These are phyloP conservation scores for Drosophila peninsularis DNA, from an alignment of 2,888 invertebrate genomes.

Conservation along the genomic window DNA sequence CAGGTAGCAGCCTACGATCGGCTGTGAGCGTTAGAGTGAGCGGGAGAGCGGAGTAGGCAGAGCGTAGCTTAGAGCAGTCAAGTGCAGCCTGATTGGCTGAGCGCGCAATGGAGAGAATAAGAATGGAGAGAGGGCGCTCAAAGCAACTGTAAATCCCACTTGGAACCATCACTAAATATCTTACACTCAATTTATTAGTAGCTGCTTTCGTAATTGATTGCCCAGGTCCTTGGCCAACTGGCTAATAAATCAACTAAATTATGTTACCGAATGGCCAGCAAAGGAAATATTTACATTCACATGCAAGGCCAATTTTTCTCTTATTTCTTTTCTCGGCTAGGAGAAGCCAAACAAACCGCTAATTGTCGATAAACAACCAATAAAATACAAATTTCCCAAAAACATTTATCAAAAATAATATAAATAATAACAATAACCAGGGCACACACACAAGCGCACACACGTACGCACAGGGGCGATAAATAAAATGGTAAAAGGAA, in stretches of 20 bases:
- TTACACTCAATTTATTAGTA: neutral
- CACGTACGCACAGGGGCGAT: constrained; percentile 51
- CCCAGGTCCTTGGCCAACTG: constrained; percentile 19
- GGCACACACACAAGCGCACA: constrained; percentile 33
- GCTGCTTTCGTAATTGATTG: constrained; percentile 39
- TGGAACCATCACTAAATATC: constrained; percentile 10
- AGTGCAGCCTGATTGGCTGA: neutral
- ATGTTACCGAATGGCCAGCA: constrained; percentile 34
- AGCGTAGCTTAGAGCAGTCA: constrained; percentile 1
- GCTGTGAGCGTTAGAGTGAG: neutral
- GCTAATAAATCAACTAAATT: constrained; percentile 59
- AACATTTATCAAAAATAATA: constrained; percentile 78
- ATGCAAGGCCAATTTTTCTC: constrained; percentile 29
- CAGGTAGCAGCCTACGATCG: constrained; percentile 4
- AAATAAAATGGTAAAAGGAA: constrained; percentile 75
- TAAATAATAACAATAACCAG: constrained; percentile 74
- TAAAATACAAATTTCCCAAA: constrained; percentile 79
- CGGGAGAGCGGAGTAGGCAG: neutral
- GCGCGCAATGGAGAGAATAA: neutral
- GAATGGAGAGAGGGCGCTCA: constrained; percentile 6
- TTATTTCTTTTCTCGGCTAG: neutral
- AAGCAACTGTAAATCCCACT: neutral
- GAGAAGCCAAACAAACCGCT: constrained; percentile 72
- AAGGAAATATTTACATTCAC: constrained; percentile 54
- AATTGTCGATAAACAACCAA: constrained; percentile 79